Conservation (phyloP, 2,888 invertebrate species). For the Allophyes oxyacanthae region DNA sequence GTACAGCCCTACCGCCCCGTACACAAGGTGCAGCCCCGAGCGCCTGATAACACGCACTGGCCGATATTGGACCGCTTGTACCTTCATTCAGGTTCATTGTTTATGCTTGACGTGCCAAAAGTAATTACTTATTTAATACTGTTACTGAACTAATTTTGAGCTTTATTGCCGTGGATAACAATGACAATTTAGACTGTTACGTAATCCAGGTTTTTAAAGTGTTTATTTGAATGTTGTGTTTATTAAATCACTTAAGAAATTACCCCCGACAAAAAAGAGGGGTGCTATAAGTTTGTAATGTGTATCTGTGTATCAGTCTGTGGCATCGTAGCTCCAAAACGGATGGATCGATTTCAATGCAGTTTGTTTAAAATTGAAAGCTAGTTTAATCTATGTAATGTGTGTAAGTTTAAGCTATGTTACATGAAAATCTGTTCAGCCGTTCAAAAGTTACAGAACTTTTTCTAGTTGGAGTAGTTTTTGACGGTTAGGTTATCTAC, state of each 20-base stretch:
- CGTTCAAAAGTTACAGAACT: too few species aligned
- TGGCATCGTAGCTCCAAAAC: too few species aligned
- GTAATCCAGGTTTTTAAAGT: conserved; percentile 11
- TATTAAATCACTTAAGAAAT: conserved; percentile 3
- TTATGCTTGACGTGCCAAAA: conserved; percentile 50
- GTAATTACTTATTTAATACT: conserved; percentile 46
- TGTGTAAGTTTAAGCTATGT: too few species aligned
- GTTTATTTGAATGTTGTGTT: conserved; percentile 20
- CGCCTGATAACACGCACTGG: conserved; percentile 50
- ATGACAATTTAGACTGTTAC: conserved; percentile 11
- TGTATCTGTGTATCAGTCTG: too few species aligned
- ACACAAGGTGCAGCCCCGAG: conserved; percentile 43
- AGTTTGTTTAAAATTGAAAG: neutral
- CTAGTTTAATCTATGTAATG: too few species aligned
- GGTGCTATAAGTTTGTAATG: too few species aligned
- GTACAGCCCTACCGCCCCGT: conserved; percentile 32
- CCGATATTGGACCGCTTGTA: conserved; percentile 43
- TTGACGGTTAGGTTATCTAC: too few species aligned
- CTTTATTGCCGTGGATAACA: conserved; percentile 33
- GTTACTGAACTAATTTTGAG: conserved; percentile 28
- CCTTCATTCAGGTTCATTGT: conserved; percentile 44
- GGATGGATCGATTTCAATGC: too few species aligned
- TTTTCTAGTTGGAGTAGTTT: too few species aligned
- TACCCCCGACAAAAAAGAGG: too few species aligned
- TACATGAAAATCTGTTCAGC: too few species aligned